Base-by-base conservation (phyloP, 2,797 vertebrate species). In the Acanthornis magna region DNA sequence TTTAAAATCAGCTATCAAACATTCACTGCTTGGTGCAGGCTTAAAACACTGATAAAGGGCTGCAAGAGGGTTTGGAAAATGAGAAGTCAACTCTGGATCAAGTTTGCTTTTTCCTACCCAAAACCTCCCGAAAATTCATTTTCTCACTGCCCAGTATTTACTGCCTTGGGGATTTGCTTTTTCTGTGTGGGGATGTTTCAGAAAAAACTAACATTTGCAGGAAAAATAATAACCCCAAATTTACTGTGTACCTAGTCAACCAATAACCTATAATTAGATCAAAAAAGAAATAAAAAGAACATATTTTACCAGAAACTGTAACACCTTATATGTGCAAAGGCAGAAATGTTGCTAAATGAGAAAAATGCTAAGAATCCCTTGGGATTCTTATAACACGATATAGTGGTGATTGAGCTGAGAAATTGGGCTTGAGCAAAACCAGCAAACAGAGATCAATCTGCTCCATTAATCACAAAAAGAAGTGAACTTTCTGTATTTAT, bases 1-100 rank as follows among this genome's bases (percentile, higher is more conserved):
- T 78, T 95, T 81, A 83, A 71, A 88, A 92, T 76, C 74, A 91
- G 47, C 66, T 76, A 87, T 91, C 79, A 87, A 75, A 67, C 57
- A 72, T 58, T 13, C 70, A 60, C 30, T 88, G 36, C 43, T 78
- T 84, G 76, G 79, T 78, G 68, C 40, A 72, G 77, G 83, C 70
- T 79, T 89, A 76, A 92, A 86, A 91, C 19, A 48, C 55, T 85
- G 87, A 85, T 81, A 91, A 94, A 90, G 23, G 36, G 8, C 47
- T 93, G 42, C 30, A 57, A 70, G 36, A 71, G 14, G 15, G 25
- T 84, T 88, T 91, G 60, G 36, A 42, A 38, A 67, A 55, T 47
- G 36, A 85, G 61, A 63, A 89, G 54, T 57, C 40, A 71, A 21
- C 51, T 91, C 54, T 79, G 74, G 51, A 81, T 88, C 48, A 72